Evolutionary conservation across 2,797 vertebrate genomes (phyloP), one percentile per base, ranked within the genome.

Genomic region (Liparis tanakae): DNA sequence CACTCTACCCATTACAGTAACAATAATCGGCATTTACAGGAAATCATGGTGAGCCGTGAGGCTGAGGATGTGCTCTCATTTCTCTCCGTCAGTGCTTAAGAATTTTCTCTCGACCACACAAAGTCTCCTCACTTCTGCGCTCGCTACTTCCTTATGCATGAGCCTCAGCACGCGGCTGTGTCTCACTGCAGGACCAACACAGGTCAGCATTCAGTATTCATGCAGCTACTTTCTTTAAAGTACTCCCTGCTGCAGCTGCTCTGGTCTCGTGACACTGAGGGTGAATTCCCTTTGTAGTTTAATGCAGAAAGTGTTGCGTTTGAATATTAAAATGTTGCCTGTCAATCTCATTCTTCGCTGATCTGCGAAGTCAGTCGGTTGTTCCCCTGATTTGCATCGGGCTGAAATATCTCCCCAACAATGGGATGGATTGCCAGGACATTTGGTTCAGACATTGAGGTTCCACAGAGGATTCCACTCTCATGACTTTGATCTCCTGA

Each of bases 141-240:
- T 78, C 36, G 4, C 58, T 72, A 7, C 78, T 79, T 81, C 62
- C 60, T 79, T 83, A 86, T 85, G 85, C 79, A 83, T 88, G 83
- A 81, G 76, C 80, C 75, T 71, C 46, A 17, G 17, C 13, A 10
- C 50, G 69, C 81, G 68, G 85, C 74, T 6, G 56, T 70, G 76
- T 81, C 72, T 76, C 58, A 37, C 67, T 81, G 84, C 50, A 72
- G 20, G 51, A n/a, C 9, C 25, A 22, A 59, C 78, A 78, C 80
- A 81, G 82, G 68, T 78, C 43, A 37, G 6, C 83, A 86, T 88
- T 71, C 74, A 88, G 83, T 89, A 87, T 90, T 85, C 76, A 88
- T 86, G 77, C 55, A 41, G 78, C 82, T 74, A 13, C 60, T 84
- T 80, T 77, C 68, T 46, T 54, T 55, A 18, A 39, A 53, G 0